Evolutionary conservation across 2,113 vertebrate genomes (phyloP), one percentile per base, ranked within the genome.

Genomic region (Amblyornis subalaris): DNA sequence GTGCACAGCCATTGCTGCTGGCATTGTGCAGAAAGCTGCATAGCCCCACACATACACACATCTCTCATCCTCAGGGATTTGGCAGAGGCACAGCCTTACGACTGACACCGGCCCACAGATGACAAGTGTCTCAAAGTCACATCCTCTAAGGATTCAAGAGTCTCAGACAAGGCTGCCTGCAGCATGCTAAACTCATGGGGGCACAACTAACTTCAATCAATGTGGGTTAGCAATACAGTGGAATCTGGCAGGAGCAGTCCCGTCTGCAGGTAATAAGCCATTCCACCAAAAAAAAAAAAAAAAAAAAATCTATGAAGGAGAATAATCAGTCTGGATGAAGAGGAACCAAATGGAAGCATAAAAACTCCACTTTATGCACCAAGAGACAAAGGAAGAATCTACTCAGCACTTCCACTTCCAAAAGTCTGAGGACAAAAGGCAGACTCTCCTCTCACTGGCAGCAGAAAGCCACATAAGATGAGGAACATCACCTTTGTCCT

Each of bases 181-280:
- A 28, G 13, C 24, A 16, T 2, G 31, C n/a, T 24, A 61, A 54
- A n/a, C 21, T 23, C 58, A 33, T 4, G 21, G 14, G 1, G 12
- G 3, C 31, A 55, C 0, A 0, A 12, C 23, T 25, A 51, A 36
- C 26, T 48, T 44, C 61, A 57, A 0, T 8, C n/a, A 28, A 1
- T 1, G 31, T 3, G 22, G 47, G 36, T 2, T 61, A 51, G 51
- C 36, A 55, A 36, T 8, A 38, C 8, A 66, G 42, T 2, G 14
- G 15, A 24, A 33, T 25, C 11, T 6, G 25, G 47, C 42, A 83
- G 26, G 9, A 88, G 29, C 31, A 23, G 17, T 35, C 29, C 12
- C 1, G 0, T 31, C 55, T 67, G 38, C 0, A 2, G 20, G 38
- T 28, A 62, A 66, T 13, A 31, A 58, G 33, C 13, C n/a, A 40